These are phyloP conservation scores for Lepus europaeus DNA, from an alignment of 2,113 vertebrate genomes.

Conservation along the genomic window DNA sequence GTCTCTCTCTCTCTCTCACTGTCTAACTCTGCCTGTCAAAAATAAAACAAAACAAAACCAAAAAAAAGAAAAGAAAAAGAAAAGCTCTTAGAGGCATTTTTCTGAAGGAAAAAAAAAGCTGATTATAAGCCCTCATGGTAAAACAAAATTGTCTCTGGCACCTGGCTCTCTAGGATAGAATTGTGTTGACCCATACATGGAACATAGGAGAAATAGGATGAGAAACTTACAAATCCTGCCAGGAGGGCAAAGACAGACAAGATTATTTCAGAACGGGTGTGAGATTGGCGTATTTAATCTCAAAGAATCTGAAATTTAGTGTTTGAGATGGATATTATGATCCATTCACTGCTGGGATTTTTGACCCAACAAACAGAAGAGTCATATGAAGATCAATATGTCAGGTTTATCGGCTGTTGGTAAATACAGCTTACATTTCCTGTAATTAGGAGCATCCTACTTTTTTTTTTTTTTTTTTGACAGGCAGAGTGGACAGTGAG, in stretches of 20 bases:
- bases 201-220: background rate
- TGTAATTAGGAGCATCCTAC: background rate
- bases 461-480: too few species aligned
- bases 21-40: too few species aligned
- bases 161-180: background rate
- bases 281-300: conserved; percentile 7
- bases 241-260: background rate
- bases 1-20: too few species aligned
- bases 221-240: background rate
- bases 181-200: too few species aligned
- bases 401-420: background rate
- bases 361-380: background rate
- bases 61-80: background rate
- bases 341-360: background rate
- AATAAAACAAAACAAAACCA: too few species aligned
- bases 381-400: background rate
- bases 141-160: background rate
- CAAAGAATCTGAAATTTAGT: conserved; percentile 38
- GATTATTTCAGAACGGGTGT: background rate
- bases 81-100: background rate
- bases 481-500: too few species aligned
- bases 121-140: background rate
- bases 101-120: background rate
- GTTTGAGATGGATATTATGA: conserved; percentile 13
- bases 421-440: background rate